Conservation (phyloP, 37 sponge, comb jelly and placozoan genomes). For the Hexactinellida sp. region DNA sequence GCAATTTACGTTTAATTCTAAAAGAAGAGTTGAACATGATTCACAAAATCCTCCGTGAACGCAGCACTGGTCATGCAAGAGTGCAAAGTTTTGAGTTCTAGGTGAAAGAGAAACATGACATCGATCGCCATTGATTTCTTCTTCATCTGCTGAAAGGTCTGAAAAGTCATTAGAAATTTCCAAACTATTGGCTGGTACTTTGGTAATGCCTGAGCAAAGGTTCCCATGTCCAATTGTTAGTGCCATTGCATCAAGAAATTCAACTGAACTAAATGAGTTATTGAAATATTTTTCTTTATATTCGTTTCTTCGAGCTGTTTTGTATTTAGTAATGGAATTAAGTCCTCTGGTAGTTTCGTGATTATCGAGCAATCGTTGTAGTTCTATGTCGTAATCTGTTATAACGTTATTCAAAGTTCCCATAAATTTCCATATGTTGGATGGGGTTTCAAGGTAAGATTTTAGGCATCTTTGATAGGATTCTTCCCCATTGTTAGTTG, state of each 20-base stretch:
- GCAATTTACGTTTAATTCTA: neutral
- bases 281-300: neutral
- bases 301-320: neutral
- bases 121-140: neutral
- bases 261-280: neutral
- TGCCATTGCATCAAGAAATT: neutral
- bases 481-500: neutral
- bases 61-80: neutral
- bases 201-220: neutral
- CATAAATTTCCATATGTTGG: neutral
- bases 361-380: neutral
- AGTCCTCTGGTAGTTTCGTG: neutral
- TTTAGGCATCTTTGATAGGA: neutral
- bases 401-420: neutral
- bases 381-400: neutral
- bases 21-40: neutral
- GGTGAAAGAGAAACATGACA: neutral
- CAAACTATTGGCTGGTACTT: neutral
- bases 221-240: neutral
- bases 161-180: neutral
- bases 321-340: neutral
- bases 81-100: neutral
- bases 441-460: neutral
- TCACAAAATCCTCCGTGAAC: neutral
- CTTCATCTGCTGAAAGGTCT: neutral